Base-by-base conservation (phyloP, 92 coral and sea anemone genomes). In the Porites lobata region DNA sequence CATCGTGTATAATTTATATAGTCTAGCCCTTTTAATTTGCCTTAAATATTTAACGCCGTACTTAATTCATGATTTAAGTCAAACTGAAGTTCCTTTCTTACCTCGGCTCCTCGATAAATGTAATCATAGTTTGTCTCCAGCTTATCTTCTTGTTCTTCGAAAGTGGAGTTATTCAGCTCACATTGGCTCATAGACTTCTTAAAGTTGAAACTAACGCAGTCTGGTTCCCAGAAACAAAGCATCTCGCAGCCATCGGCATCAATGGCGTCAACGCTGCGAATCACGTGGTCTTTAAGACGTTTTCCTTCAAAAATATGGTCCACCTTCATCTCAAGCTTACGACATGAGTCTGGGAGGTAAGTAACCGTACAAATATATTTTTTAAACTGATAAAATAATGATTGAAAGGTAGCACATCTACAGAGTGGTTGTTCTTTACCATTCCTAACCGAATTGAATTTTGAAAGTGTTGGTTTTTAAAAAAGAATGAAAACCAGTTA, bases 121-220 rank as follows among this genome's bases (percentile, higher is more conserved):
- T 67, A 80, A 9, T 22, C 9, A 0, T 59, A 5, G 2, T 20
- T 22, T 26, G 38, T 26, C 32, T 51, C 17, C 66, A 80, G 65
- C 18, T 80, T 32, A 51, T 51, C 38, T 15, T 80, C 6, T 26
- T 20, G 66, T 21, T 47, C 76, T 13, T 53, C 73, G 61, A 53
- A 54, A 12, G 85, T 80, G 14, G 85, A 29, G 11, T 80, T 80
- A 57, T 80, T 80, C 52, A 80, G 50, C 15, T 80, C 85, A 53
- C 85, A 68, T n/a, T 22, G 22, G 22, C 24, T 52, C 4, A 63
- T 14, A n/a, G 14, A 1, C 13, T 18, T 82, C 51, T 18, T 82
- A 54, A 82, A 26, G 65, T 82, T 82, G 43, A 69, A 82, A 59
- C 86, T 82, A 5, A 54, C 69, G 43, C 75, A 69, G 75, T 51